Percentiles rank a stretch among this genome's conserved stretches.
Evolutionary conservation across 2,888 invertebrate genomes (phyloP).

Genomic region (Watsonalla binaria): DNA sequence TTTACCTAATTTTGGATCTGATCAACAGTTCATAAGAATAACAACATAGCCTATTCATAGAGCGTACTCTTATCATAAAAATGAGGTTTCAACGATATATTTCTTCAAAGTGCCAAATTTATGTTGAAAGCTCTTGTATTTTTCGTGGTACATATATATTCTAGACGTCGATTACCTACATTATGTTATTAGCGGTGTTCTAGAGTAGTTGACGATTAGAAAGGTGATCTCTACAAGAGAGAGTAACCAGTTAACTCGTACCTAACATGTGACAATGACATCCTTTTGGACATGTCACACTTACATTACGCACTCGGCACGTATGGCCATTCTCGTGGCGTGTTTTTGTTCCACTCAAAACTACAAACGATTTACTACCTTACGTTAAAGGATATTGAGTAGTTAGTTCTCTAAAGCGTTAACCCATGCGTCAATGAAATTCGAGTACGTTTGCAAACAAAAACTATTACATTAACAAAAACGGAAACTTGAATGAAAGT

Average conservation of each 20-base stretch:
- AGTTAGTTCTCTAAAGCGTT: neutral
- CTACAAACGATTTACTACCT: neutral
- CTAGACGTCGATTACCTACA: too few species aligned
- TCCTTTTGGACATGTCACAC: constrained; percentile 23
- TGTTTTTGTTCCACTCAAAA: constrained; percentile 10
- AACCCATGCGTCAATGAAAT: neutral
- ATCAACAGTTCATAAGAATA: too few species aligned
- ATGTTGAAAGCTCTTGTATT: too few species aligned
- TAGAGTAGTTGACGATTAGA: constrained; percentile 16
- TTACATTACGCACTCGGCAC: constrained; percentile 14
- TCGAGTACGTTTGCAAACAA: neutral
- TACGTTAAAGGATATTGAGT: neutral
- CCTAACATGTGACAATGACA: constrained; percentile 32
- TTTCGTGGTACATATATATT: too few species aligned
- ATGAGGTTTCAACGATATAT: neutral
- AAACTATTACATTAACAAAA: constrained; percentile 4
- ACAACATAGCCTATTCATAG: too few species aligned
- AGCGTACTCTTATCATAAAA: too few species aligned
- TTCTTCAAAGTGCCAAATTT: neutral
- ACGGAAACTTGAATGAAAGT: constrained; percentile 25
- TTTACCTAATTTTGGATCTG: too few species aligned
- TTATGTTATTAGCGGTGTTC: too few species aligned
- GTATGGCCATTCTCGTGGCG: constrained; percentile 20
- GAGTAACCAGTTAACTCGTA: constrained; percentile 11
- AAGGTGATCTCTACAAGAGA: constrained; percentile 22